These are phyloP conservation scores for Pocillopora grandis DNA, from an alignment of 92 coral and sea anemone genomes.

Conservation along the genomic window DNA sequence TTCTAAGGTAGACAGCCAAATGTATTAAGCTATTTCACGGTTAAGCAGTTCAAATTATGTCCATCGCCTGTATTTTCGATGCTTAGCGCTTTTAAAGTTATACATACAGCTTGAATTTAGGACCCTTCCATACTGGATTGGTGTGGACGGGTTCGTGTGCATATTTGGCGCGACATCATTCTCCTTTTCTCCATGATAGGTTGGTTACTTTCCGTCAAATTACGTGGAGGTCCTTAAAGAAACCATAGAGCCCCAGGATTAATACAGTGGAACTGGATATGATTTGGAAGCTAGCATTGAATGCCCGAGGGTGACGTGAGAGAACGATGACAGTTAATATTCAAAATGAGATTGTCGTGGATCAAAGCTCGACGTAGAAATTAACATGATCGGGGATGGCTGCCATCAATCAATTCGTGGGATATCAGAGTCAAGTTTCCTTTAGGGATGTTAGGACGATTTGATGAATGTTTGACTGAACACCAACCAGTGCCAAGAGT, in stretches of 20 bases:
- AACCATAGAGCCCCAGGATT: constrained; percentile 13
- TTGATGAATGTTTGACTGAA: not conserved
- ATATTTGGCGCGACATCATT: not conserved
- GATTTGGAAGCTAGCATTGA: too few relatives aligned
- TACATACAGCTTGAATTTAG: too few relatives aligned
- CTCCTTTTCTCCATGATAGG: constrained; percentile 45
- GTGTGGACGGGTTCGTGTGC: too few relatives aligned
- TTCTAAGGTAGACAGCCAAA: too few relatives aligned
- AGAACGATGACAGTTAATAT: not conserved
- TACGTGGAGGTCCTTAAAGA: constrained; percentile 80
- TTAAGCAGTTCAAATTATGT: too few relatives aligned
- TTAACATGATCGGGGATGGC: not conserved
- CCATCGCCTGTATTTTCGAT: too few relatives aligned
- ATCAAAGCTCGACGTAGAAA: not conserved
- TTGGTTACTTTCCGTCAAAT: constrained; percentile 93
- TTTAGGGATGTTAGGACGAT: not conserved
- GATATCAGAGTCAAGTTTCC: too few relatives aligned
- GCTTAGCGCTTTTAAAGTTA: too few relatives aligned
- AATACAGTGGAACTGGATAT: not conserved
- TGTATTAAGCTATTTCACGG: too few relatives aligned
- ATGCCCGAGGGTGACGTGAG: not conserved
- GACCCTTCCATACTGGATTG: too few relatives aligned
- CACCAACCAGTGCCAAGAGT: not conserved
- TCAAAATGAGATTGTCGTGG: not conserved
- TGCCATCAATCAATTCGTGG: too few relatives aligned